These are phyloP conservation scores for Aleiodes sp. DNA, from an alignment of 1,140 invertebrate genomes.

Conservation along the genomic window DNA sequence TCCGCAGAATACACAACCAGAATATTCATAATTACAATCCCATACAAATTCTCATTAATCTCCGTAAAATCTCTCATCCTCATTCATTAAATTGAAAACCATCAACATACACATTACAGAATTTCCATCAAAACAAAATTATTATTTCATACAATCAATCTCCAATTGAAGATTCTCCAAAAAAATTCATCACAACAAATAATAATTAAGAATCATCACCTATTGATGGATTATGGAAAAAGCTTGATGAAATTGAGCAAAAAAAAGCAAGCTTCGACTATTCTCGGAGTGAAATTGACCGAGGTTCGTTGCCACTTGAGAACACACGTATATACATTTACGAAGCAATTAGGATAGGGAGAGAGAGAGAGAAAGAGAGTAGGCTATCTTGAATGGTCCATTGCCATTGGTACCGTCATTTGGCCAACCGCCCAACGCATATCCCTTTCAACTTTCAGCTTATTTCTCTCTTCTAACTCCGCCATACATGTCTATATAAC, in stretches of 20 bases:
- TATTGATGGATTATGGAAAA: background rate
- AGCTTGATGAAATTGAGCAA: background rate
- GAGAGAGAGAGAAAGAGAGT: no score
- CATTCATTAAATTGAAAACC: no score
- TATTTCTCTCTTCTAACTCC: background rate
- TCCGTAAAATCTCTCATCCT: no score
- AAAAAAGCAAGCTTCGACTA: background rate
- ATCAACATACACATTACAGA: no score
- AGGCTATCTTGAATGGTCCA: constrained; percentile 50
- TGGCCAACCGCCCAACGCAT: constrained; percentile 7
- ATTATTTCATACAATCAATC: no score
- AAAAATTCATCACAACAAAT: no score
- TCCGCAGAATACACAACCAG: no score
- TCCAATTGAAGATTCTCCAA: no score
- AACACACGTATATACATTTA: constrained; percentile 40
- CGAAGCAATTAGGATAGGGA: constrained; percentile 40
- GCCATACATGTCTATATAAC: constrained; percentile 1
- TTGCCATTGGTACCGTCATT: constrained; percentile 47
- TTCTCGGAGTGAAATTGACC: constrained; percentile 49
- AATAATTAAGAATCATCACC: no score
- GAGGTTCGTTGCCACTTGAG: constrained; percentile 50
- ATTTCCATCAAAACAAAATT: no score
- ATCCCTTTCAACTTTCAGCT: background rate
- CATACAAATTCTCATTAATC: no score
- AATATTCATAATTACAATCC: no score